These are phyloP conservation scores for Nylanderia fulva DNA, from an alignment of 1,140 invertebrate species.

Conservation along the genomic window DNA sequence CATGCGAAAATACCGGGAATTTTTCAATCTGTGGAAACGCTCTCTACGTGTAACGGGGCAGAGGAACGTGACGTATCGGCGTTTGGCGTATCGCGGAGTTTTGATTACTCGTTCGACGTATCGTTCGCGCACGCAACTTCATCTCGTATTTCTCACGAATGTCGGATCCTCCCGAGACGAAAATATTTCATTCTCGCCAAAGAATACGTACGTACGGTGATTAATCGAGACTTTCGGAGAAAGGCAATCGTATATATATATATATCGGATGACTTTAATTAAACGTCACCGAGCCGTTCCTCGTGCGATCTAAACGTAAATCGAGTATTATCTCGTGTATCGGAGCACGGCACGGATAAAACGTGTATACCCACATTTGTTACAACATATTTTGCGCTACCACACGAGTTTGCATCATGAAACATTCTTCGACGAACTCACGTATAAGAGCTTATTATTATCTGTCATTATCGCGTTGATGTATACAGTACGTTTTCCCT, in stretches of 20 bases:
- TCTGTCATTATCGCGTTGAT: constrained; percentile 5
- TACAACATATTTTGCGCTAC: constrained; percentile 22
- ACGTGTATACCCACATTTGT: constrained; percentile 28
- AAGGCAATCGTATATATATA: neutral
- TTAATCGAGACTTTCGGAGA: neutral
- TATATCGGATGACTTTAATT: constrained; percentile 8
- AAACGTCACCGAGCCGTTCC: neutral
- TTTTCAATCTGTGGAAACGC: constrained; percentile 47
- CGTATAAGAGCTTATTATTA: constrained; percentile 41
- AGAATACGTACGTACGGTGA: too few species aligned
- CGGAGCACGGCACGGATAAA: neutral
- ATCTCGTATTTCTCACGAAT: constrained; percentile 47
- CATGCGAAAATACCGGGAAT: constrained; percentile 51
- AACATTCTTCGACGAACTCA: neutral
- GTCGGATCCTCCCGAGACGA: neutral
- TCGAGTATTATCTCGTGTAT: constrained; percentile 19
- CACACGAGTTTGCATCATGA: constrained; percentile 26
- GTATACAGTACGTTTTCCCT: constrained; percentile 28
- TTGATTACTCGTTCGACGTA: constrained; percentile 49
- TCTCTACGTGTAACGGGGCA: neutral
- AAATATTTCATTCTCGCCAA: constrained; percentile 22
- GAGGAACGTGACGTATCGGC: constrained; percentile 51
- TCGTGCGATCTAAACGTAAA: constrained; percentile 3
- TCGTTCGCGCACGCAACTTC: neutral
- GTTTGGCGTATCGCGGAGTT: constrained; percentile 37